Evolutionary conservation across 2,888 invertebrate species (phyloP), one percentile per base, ranked within the genome.

Genomic region (Celastrina argiolus): DNA sequence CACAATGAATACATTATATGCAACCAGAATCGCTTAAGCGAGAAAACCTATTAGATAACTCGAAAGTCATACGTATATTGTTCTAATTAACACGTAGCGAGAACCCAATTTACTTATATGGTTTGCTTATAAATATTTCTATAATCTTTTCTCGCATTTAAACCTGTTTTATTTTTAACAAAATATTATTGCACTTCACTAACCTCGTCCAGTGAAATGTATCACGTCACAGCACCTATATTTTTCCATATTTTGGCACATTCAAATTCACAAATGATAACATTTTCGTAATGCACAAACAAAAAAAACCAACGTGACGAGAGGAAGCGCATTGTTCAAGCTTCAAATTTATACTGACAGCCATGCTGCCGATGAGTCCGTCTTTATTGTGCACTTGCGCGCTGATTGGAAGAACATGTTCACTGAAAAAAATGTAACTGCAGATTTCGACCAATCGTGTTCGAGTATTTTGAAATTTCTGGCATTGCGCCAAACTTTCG

Each of bases 311-410:
- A 91, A 91, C 88, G 84, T 92, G 93, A 94, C 93, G 94, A 94
- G 94, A 96, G 95, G 95, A 94, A 94, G 93, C 93, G 94, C 95
- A 96, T 96, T 93, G 93, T 94, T 90, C 93, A 93, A 94, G 93
- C 94, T 94, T 95, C 96, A 96, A 95, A 96, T 97, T 96, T 97
- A 97, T 97, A 98, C 97, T 97, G 97, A 95, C 96, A 96, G 96
- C 96, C 96, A 97, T 96, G 94, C 95, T 96, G 95, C 94, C 93
- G 94, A 93, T 93, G 94, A 94, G 94, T 94, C 94, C 94, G 94
- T 94, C 95, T 96, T 96, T 95, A 95, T 94, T 94, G 93, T 93
- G 92, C 92, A 91, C 92, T 92, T 92, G 91, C 79, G 78, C 87
- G 91, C 92, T 88, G 92, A 94, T 95, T 95, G 94, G 95, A 85